Evolutionary conservation across 1,140 invertebrate genomes (phyloP), one percentile per base, ranked within the genome.

Genomic region (Popillia japonica): DNA sequence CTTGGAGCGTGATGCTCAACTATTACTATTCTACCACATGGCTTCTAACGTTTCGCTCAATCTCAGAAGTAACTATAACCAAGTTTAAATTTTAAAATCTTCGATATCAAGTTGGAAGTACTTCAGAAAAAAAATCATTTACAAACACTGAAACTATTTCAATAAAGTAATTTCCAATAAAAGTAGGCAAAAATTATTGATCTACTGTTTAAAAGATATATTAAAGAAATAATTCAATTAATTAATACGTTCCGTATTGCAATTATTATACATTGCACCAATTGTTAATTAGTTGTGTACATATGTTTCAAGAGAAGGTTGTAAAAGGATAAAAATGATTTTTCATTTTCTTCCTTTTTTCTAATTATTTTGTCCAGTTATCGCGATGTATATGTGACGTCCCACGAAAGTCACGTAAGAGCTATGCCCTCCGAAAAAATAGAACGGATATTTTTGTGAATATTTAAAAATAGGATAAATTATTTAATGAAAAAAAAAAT

Each of bases 381-480:
- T 64, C 23, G 61, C 22, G 61, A 64, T 64, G 22, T 6, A 10
- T 64, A 20, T 64, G 61, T 64, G 61, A 64, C 61, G 17, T 23
- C 22, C 17, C 17, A 11, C 6, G 23, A 20, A 64, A 64, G 22
- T 64, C 22, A 20, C 6, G 23, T 8, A 6, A 4, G 61, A 20
- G 22, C 61, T 17, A 8, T 20, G n/a, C n/a, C 17, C 55, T 22
- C 61, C 17, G 6, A 6, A 20, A 27, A 59, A 59, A 59, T 59
- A 64, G 61, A 64, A 64, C 22, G 61, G 61, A n/a, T 64, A 64
- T 64, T 64, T 64, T 64, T 64, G 23, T 64, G 61, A 64, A 11
- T 23, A 64, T 11, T 4, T 20, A 64, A 22, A 64, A 22, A 27
- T 7, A 22, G 22, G 22, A 61, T n/a, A 61, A 61, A 61, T 61